These are phyloP conservation scores for Hycleus cichorii DNA, from an alignment of 1,140 invertebrate species.

Conservation along the genomic window DNA sequence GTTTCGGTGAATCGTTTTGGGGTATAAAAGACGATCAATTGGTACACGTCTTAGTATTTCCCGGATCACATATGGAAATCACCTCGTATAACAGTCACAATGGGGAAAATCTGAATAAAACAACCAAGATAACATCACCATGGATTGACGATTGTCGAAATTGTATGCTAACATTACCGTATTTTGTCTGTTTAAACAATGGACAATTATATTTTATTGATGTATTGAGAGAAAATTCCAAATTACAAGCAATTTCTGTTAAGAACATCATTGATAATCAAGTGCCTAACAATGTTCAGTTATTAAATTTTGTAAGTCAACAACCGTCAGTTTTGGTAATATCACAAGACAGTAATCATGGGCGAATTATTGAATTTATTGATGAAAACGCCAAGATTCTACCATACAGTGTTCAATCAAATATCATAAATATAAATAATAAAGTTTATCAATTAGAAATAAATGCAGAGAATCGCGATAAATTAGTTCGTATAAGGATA, in stretches of 20 bases:
- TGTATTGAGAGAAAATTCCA: conserved; percentile 19
- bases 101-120: conserved; percentile 54
- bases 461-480: conserved; percentile 26
- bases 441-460: conserved; percentile 28
- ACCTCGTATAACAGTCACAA: conserved; percentile 58
- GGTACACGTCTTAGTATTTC: conserved; percentile 58
- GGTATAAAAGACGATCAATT: conserved; percentile 55
- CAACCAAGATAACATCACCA: conserved; percentile 52
- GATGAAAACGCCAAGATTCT: conserved; percentile 21
- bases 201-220: conserved; percentile 32
- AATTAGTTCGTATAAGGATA: conserved; percentile 24
- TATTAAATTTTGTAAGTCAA: conserved; percentile 14
- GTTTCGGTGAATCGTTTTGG: conserved; percentile 46
- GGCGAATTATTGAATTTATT: conserved; percentile 25
- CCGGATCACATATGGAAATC: conserved; percentile 60
- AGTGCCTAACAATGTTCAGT: background rate
- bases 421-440: conserved; percentile 22
- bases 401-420: conserved; percentile 25
- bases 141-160: conserved; percentile 48
- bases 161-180: conserved; percentile 55
- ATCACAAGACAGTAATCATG: conserved; percentile 22
- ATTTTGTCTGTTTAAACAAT: conserved; percentile 54
- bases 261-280: conserved; percentile 6
- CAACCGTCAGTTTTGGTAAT: conserved; percentile 29
- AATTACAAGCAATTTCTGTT: conserved; percentile 23